Conservation (phyloP, 1,140 invertebrate species). For the Helicoverpa zea region DNA sequence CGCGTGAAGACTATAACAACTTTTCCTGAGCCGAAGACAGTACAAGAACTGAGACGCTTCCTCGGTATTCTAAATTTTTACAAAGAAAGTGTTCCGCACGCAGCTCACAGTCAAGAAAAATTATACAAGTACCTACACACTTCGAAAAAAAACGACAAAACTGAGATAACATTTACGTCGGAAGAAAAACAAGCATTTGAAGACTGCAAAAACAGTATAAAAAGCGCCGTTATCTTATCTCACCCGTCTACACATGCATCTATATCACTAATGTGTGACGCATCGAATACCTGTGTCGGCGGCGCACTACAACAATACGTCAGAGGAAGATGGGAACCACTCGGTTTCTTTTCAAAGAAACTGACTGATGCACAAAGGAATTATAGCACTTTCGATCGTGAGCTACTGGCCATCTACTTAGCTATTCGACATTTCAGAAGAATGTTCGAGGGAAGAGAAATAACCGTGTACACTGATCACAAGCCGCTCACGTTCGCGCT, state of each 20-base stretch:
- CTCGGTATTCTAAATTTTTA: background rate
- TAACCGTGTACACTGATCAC: too few species aligned
- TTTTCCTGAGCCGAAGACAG: background rate
- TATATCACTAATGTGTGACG: constrained; percentile 4
- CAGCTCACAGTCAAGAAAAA: background rate
- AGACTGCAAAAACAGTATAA: background rate
- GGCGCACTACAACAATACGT: background rate
- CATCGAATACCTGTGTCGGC: constrained; percentile 10
- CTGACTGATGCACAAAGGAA: too few species aligned
- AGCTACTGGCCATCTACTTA: too few species aligned
- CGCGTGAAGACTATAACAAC: background rate
- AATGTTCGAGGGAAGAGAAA: too few species aligned
- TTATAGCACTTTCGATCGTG: too few species aligned
- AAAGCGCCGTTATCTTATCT: background rate
- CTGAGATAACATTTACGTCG: background rate
- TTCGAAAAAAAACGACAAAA: background rate
- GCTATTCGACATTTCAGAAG: too few species aligned
- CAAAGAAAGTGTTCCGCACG: background rate
- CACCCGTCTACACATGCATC: background rate
- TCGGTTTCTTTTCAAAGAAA: background rate
- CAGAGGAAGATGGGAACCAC: background rate
- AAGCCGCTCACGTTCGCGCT: too few species aligned
- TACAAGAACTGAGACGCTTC: background rate
- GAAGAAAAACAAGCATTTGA: background rate
- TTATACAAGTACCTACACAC: background rate